Evolutionary conservation across 2,888 invertebrate species (phyloP).

Genomic region (Mylabris sibirica): DNA sequence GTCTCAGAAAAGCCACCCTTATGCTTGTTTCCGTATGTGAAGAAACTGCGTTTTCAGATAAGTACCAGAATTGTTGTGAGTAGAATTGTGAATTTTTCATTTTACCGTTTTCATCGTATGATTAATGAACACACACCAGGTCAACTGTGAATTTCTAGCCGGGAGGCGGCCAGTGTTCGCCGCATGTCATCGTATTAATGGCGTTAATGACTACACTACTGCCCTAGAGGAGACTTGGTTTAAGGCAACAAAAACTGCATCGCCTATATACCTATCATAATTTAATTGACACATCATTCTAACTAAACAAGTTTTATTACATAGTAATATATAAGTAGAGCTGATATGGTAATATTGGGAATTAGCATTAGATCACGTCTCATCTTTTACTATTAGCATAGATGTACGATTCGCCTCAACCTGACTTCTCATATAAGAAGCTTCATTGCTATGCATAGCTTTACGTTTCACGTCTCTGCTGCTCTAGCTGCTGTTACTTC

Average conservation of each 20-base stretch:
- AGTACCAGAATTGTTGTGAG: neutral
- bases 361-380: neutral
- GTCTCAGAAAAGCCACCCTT: too few relatives aligned
- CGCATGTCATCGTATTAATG: slow-evolving; percentile 26
- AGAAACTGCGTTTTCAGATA: neutral
- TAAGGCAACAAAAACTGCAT: neutral
- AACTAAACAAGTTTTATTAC: neutral
- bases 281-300: slow-evolving; percentile 11
- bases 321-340: neutral
- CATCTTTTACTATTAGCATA: slow-evolving; percentile 1
- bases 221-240: slow-evolving; percentile 7
- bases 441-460: slow-evolving; percentile 12
- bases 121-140: slow-evolving; percentile 53
- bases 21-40: neutral
- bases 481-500: too few relatives aligned
- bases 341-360: neutral
- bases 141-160: slow-evolving; percentile 52
- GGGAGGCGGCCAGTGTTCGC: slow-evolving; percentile 38
- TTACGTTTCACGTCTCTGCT: neutral
- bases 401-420: neutral
- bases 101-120: slow-evolving; percentile 50
- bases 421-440: neutral
- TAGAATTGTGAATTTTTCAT: slow-evolving; percentile 44
- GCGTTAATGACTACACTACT: slow-evolving; percentile 11
- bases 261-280: neutral